Base-by-base conservation (phyloP, 2,797 vertebrate genomes). In the Meriones psammophilus region DNA sequence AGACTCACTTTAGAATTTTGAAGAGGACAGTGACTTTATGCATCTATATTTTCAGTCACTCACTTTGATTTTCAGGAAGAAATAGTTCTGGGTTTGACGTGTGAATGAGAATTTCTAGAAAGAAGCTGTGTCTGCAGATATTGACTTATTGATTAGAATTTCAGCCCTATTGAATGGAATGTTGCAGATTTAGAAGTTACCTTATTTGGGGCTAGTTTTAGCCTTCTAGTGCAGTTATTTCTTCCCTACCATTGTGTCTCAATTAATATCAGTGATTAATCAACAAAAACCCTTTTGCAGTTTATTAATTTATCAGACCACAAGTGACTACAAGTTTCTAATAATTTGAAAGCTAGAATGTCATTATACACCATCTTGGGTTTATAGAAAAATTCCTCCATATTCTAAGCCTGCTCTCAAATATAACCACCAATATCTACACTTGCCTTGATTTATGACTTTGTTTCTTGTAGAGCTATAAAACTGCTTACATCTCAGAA, bases 1-100 rank as follows among this genome's bases (percentile, higher is more conserved):
- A n/a, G 10, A 84, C 26, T 94, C 85, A 77, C 30, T 94, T 93
- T 92, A 88, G 28, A 74, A 79, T 81, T 30, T 73, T 9, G 81
- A 92, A 30, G 24, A 80, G 64, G 9, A 8, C 56, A 64, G 6
- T 76, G 2, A 1, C 68, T 91, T 91, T 77, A 74, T 87, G 13
- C 9, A 71, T 88, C 24, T 80, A 4, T 13, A 73, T 81, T 96
- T 73, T 8, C 26, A 33, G 46, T 64, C 36, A 66, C 42, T 60
- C 1, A 46, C 6, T 33, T 78, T 83, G 58, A 66, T 66, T 96
- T 96, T 80, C 18, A n/a, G 18, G 68, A 73, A 86, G 42, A 33
- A 76, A 79, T 89, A 50, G 0, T 88, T 91, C 50, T 86, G 54
- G 4, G 90, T 33, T 94, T 94, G 79, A 84, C 46, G 17, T 12